Evolutionary conservation across 2,888 invertebrate species (phyloP).

Genomic region (Mimumesa dahlbomi): DNA sequence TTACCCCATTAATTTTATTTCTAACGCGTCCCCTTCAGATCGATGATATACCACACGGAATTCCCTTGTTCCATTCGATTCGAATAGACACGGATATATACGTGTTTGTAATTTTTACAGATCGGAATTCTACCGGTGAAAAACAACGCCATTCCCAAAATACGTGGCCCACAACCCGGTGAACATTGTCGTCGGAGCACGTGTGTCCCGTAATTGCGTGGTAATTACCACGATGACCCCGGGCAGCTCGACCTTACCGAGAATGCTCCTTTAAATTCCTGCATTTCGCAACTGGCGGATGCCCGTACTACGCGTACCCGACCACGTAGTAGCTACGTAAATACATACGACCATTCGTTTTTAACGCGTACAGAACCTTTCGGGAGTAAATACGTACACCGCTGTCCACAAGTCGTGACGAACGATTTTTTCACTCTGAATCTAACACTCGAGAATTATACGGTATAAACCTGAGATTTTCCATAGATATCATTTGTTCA

Average conservation of each 20-base stretch:
- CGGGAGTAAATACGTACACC: slow-evolving; percentile 42
- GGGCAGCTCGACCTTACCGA: slow-evolving; percentile 55
- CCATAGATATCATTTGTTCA: no score
- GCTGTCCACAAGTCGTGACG: slow-evolving; percentile 2
- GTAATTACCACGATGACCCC: slow-evolving; percentile 54
- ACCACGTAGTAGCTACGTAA: slow-evolving; percentile 50
- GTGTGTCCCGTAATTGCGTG: slow-evolving; percentile 34
- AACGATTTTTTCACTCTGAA: no score
- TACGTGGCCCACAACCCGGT: neutral
- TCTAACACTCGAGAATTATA: no score
- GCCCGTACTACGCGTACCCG: slow-evolving; percentile 52
- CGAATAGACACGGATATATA: no score
- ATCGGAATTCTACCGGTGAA: no score
- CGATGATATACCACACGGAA: no score
- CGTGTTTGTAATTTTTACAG: no score
- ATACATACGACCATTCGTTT: slow-evolving; percentile 31
- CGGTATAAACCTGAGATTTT: no score
- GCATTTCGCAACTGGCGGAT: slow-evolving; percentile 72
- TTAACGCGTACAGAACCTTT: slow-evolving; percentile 29
- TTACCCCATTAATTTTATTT: slow-evolving; percentile 1
- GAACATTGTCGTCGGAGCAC: slow-evolving; percentile 2
- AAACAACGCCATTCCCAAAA: no score
- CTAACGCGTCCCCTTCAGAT: no score
- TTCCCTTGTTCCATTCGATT: no score
- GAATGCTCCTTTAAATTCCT: slow-evolving; percentile 62